phyloP scores from a whole-genome alignment of 2,888 invertebrate species.

The Drosophila seclusa region DNA sequence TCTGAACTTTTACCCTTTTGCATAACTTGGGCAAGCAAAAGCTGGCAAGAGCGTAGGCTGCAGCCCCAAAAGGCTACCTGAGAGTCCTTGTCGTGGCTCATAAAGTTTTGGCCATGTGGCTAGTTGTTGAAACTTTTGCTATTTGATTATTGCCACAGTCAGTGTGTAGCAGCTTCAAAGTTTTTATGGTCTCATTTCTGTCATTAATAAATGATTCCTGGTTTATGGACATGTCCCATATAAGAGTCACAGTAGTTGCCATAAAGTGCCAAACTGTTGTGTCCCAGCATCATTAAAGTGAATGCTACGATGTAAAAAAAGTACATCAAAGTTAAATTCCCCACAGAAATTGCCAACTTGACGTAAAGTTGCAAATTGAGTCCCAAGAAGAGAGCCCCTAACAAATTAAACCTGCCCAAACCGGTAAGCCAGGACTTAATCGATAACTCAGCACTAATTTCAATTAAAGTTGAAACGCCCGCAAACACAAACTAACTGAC shows the following conservation, averaged over 20 bases:
- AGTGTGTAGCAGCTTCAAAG: constrained; percentile 27
- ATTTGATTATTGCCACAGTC: constrained; percentile 51
- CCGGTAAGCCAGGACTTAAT: constrained; percentile 51
- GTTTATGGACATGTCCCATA: constrained; percentile 12
- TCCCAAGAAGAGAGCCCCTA: not conserved
- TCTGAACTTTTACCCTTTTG: constrained; percentile 15
- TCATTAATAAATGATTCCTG: constrained; percentile 65
- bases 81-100: not conserved
- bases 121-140: constrained; percentile 55
- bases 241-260: not conserved
- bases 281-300: constrained; percentile 18
- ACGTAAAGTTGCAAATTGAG: constrained; percentile 31
- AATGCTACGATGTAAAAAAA: not conserved
- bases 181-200: constrained; percentile 41
- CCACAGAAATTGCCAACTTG: constrained; percentile 18
- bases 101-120: constrained; percentile 40
- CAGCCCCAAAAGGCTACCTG: constrained; percentile 11
- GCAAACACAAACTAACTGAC: constrained; percentile 37
- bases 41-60: constrained; percentile 3
- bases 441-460: constrained; percentile 73
- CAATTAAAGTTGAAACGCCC: constrained; percentile 72
- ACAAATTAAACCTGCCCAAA: constrained; percentile 28
- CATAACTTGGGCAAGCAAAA: constrained; percentile 27
- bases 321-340: constrained; percentile 24
- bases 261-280: constrained; percentile 12